Conservation (phyloP, 2,888 invertebrate species). For the Abscondita cerata region DNA sequence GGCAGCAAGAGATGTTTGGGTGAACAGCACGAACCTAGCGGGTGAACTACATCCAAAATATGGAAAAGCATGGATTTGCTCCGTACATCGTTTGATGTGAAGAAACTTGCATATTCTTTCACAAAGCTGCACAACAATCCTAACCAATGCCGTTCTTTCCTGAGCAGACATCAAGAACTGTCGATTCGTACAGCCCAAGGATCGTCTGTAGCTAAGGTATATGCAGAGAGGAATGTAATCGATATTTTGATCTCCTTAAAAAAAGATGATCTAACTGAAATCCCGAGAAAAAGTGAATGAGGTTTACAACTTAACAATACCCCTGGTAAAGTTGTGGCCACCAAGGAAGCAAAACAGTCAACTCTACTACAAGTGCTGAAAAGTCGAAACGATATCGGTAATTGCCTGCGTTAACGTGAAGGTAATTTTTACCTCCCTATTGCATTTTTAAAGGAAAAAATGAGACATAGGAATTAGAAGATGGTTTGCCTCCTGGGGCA, state of each 20-base stretch:
- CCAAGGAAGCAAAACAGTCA: too few species aligned
- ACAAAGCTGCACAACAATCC: too few species aligned
- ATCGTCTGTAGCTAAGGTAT: conserved; percentile 40
- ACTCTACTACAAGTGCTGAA: too few species aligned
- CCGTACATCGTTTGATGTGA: too few species aligned
- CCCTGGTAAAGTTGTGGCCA: conserved; percentile 48
- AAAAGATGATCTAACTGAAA: conserved; percentile 42
- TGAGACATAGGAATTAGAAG: conserved; percentile 42
- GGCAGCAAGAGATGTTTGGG: too few species aligned
- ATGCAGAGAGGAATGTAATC: conserved; percentile 39
- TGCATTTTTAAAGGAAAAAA: conserved; percentile 46
- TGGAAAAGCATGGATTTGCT: too few species aligned
- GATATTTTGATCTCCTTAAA: conserved; percentile 40
- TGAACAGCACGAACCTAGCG: too few species aligned
- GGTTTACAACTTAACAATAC: conserved; percentile 51
- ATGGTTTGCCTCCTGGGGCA: conserved; percentile 42
- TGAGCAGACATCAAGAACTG: too few species aligned
- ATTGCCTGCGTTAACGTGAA: not conserved
- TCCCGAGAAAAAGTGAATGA: conserved; percentile 47
- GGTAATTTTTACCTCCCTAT: conserved; percentile 40
- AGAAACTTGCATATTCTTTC: too few species aligned
- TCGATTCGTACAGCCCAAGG: conserved; percentile 43
- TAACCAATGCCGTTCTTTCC: too few species aligned
- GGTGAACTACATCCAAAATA: too few species aligned
- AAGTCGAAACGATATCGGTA: not conserved